Base-by-base conservation (phyloP, 2,797 vertebrate species). In the Neostethus bicornis region DNA sequence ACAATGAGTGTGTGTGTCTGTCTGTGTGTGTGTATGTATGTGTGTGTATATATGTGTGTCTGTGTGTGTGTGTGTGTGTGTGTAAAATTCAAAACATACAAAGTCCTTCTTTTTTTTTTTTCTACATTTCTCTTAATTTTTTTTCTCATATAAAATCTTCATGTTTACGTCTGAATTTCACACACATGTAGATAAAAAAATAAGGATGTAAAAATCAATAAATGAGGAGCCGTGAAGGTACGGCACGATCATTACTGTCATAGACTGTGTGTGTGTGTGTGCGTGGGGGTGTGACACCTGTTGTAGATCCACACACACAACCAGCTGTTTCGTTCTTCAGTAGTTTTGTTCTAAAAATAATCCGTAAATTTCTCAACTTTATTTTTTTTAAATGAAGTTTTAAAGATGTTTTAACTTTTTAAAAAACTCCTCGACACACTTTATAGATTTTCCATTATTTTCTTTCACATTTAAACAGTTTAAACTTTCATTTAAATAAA, bases 181-280 rank as follows among this genome's bases (percentile, higher is more conserved):
- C 70, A 82, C 80, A 88, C 84, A 86, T 61, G 73, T 87, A 87
- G 80, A 79, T 55, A 41, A 62, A 66, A 61, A 73, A 80, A 80
- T 85, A 85, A 82, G 78, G 61, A 67, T 66, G 70, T 82, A 58
- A 66, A 75, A 88, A 90, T 92, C 90, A 89, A 92, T 91, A 90
- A 84, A 91, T 83, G 84, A 88, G 84, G 89, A 91, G 85, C 82
- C 85, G 90, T 88, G 89, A 85, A 87, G 90, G 84, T 90, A 85
- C 86, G 91, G 91, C 84, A 87, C 73, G 88, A 90, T 90, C 84
- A 85, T 90, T 88, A 85, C 84, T 89, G 80, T 84, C 81, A 65
- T 61, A 78, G 66, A 57, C 75, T 55, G 70, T 54, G 43, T 77
- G 65, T 63, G 66, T 57, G 41, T 59, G 59, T 64, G 50, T 49